Evolutionary conservation across 2,113 vertebrate species (phyloP), one percentile per base, ranked within the genome.

Genomic region (Chaetodon auriga): DNA sequence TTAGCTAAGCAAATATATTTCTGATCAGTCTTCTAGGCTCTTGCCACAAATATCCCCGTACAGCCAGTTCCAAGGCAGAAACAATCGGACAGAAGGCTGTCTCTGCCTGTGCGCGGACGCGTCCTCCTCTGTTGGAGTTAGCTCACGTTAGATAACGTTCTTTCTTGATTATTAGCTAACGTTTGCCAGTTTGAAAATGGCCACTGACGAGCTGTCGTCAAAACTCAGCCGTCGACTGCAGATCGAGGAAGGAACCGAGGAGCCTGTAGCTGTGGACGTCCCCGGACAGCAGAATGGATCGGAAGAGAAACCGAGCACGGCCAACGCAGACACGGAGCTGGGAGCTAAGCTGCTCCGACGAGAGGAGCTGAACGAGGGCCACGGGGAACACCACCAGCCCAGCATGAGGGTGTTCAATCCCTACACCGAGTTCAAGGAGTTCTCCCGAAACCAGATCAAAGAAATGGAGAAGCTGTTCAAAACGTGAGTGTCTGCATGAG

Each of bases 381-480:
- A 91, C 30, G 95, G 93, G 0, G 93, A 93, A 72, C 96, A 86
- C 43, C 77, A 72, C 2, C 95, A 95, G 90, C 97, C 95, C 86
- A 97, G 96, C 89, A 95, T 95, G 91, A 96, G 96, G 80, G 95
- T 98, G 77, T 97, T 97, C 94, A 99, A 97, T 94, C 97, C 97
- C 14, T 96, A 96, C 91, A 96, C 96, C 73, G 97, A 99, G 95
- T 98, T 99, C 95, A 98, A 97, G 78, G 97, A 99, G 95, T 99
- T 99, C 95, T 97, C 96, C 92, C 94, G 97, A 75, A 94, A 96
- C 66, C 97, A 99, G 94, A 98, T 99, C 94, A 98, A 97, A 90
- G 97, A 98, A 94, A 98, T 99, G 97, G 97, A 98, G 90, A 94
- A 88, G 84, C 97, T 98, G 94, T 99, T 99, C 95, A 97, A 97